phyloP scores from a whole-genome alignment of 2,797 vertebrate genomes.

The Benthosema pterotum region DNA sequence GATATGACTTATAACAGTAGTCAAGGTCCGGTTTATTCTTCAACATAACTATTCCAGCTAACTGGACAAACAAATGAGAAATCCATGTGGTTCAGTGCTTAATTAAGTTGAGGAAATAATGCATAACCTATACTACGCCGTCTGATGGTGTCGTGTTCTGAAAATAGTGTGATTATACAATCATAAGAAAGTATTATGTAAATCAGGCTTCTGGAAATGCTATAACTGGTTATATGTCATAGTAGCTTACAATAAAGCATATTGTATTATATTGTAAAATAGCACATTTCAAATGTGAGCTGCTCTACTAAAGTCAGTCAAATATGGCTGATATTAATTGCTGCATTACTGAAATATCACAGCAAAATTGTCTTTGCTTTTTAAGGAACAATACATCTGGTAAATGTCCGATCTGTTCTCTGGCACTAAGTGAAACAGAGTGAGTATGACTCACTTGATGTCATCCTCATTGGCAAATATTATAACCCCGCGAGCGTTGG shows the following conservation, averaged over 20 bases:
- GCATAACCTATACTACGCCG: too few species aligned
- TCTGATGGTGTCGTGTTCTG: not conserved
- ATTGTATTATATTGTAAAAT: too few species aligned
- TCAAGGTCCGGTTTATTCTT: not conserved
- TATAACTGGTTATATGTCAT: too few species aligned
- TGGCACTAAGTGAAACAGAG: not conserved
- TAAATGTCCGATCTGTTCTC: constrained; percentile 2
- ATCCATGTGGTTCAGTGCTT: not conserved
- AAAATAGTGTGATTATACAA: too few species aligned
- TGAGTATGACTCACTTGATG: constrained; percentile 84
- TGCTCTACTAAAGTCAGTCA: too few species aligned
- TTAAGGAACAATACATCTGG: not conserved
- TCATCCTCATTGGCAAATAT: constrained; percentile 96
- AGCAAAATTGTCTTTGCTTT: too few species aligned
- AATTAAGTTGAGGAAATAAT: not conserved
- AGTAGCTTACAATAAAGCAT: too few species aligned
- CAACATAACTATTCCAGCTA: not conserved
- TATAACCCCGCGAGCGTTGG: constrained; percentile 90
- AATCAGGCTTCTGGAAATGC: too few species aligned
- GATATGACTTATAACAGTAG: not conserved
- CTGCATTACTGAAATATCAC: too few species aligned
- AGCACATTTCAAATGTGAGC: too few species aligned
- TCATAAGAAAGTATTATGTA: too few species aligned
- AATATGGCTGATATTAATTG: too few species aligned
- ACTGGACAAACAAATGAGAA: not conserved